Conservation (phyloP, 1,140 invertebrate species). For the Heliconius nattereri region DNA sequence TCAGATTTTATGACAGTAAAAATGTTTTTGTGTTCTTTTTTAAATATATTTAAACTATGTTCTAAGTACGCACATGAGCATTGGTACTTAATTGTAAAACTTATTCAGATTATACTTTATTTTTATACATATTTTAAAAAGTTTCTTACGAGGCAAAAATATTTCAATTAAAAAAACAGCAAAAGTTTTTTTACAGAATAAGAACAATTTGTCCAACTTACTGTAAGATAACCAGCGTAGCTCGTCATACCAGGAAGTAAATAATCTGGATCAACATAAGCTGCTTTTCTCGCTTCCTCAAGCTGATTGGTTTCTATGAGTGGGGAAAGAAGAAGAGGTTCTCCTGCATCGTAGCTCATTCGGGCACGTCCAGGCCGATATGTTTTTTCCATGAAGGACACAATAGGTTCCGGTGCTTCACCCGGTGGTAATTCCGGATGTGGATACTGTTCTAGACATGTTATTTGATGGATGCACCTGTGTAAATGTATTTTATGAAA, state of each 20-base stretch:
- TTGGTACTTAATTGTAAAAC: no score
- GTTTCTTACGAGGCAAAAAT: no score
- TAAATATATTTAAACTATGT: no score
- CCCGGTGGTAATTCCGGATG: slow-evolving; percentile 66
- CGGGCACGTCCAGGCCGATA: slow-evolving; percentile 55
- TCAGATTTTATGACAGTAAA: no score
- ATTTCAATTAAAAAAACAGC: no score
- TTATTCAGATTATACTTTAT: no score
- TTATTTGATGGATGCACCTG: slow-evolving; percentile 45
- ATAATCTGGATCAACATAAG: slow-evolving; percentile 66
- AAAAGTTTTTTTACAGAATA: no score
- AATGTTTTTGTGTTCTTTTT: no score
- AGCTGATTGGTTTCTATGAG: slow-evolving; percentile 67
- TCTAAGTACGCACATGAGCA: no score
- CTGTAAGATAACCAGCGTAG: slow-evolving; percentile 76
- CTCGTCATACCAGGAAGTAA: slow-evolving; percentile 69
- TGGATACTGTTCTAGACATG: slow-evolving; percentile 47
- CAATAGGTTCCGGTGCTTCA: slow-evolving; percentile 69
- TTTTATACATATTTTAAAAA: no score
- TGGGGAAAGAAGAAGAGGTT: slow-evolving; percentile 66
- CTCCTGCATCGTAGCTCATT: slow-evolving; percentile 57
- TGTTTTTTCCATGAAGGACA: slow-evolving; percentile 67
- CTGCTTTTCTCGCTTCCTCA: slow-evolving; percentile 66
- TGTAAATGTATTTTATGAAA: neutral
- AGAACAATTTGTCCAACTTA: slow-evolving; percentile 38